phyloP scores from a whole-genome alignment of 2,888 invertebrate genomes.

The Coelogynopora nodosa region DNA sequence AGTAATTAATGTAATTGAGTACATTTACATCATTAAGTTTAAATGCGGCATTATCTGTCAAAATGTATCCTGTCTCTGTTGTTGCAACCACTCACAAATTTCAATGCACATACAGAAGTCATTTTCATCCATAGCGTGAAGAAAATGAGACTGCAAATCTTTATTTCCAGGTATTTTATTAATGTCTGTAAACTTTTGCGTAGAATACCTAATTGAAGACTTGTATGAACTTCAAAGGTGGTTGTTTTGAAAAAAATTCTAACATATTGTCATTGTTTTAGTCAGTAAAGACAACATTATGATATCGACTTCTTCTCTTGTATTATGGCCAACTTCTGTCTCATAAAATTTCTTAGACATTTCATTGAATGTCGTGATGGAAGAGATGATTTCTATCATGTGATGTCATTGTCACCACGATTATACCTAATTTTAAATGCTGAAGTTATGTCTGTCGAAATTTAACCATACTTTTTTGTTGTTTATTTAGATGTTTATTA shows the following conservation, averaged over 20 bases:
- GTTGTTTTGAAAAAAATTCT: not conserved
- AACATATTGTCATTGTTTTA: not conserved
- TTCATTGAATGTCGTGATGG: not conserved
- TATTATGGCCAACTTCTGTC: not conserved
- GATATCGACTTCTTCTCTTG: not conserved
- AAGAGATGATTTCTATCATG: no score
- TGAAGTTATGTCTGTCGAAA: no score
- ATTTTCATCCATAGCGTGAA: not conserved
- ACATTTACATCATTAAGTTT: not conserved
- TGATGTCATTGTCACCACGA: no score
- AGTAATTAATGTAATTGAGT: not conserved
- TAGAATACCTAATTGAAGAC: not conserved
- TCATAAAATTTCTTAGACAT: not conserved
- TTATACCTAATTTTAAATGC: no score
- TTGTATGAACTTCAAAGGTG: not conserved
- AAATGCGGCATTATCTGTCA: no score
- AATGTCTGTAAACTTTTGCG: not conserved
- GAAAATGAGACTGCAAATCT: not conserved
- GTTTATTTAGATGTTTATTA: no score
- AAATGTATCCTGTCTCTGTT: no score
- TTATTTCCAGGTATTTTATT: not conserved
- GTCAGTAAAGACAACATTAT: not conserved
- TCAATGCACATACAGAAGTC: not conserved
- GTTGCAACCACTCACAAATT: not conserved
- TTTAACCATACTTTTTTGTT: no score